A percentile compares a stretch with the other conserved stretches of the same genome.
Evolutionary conservation across 2,113 vertebrate species (phyloP).

Genomic region (Gymnorhina tibicen): DNA sequence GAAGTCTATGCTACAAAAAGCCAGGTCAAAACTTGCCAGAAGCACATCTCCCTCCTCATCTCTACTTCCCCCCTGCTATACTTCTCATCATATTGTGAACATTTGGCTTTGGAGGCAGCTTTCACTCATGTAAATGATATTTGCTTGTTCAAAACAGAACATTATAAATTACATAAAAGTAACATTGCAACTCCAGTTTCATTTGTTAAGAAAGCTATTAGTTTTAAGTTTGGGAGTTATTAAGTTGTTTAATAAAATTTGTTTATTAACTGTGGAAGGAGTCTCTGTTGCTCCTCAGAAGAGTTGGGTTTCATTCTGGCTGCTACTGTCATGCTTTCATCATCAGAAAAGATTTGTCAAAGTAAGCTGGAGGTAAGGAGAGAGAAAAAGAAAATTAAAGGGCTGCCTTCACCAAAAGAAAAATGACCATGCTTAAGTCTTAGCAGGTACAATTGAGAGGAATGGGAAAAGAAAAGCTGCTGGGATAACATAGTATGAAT

Average conservation of each 20-base stretch:
- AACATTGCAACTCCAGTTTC: not conserved
- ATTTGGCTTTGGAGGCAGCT: not conserved
- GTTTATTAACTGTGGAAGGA: not conserved
- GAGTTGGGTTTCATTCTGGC: not conserved
- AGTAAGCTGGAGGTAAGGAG: not conserved
- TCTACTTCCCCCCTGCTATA: slow-evolving; percentile 34
- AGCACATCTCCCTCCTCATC: slow-evolving; percentile 54
- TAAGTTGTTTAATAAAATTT: not conserved
- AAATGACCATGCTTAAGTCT: not conserved
- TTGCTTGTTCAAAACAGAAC: not conserved
- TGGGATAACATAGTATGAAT: not conserved
- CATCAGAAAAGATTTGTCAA: not conserved
- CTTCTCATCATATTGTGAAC: slow-evolving; percentile 34
- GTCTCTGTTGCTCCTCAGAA: not conserved
- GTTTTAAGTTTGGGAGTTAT: not conserved
- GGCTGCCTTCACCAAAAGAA: not conserved
- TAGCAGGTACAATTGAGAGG: not conserved
- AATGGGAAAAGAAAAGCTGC: not conserved
- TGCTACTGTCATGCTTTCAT: not conserved
- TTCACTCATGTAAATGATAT: not conserved
- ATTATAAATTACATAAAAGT: not conserved
- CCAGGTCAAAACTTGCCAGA: slow-evolving; percentile 59
- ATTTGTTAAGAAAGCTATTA: not conserved
- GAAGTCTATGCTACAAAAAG: slow-evolving; percentile 47
- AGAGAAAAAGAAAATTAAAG: not conserved